Percentiles rank a stretch among this genome's conserved stretches.
Conservation (phyloP, 2,113 vertebrate genomes). For the Dipodomys merriami region DNA sequence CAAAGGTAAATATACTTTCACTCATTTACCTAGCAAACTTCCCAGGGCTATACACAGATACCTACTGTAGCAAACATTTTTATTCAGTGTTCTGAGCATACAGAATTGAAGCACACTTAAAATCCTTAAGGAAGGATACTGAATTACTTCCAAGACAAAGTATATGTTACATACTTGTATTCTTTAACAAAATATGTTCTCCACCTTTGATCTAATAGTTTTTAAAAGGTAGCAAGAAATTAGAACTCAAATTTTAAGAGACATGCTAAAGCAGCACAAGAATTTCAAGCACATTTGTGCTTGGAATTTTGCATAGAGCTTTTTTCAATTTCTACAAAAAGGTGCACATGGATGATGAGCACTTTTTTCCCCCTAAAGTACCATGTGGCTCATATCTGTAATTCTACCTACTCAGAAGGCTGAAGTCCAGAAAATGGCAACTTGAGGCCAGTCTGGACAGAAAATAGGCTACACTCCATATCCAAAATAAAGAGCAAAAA, state of each 20-base stretch:
- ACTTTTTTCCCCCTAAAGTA: background rate
- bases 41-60: background rate
- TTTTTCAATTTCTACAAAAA: constrained; percentile 7
- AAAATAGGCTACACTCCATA: too few species aligned
- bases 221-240: constrained; percentile 41
- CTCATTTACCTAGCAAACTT: constrained; percentile 41
- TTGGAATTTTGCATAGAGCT: too few species aligned
- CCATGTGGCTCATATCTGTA: too few species aligned
- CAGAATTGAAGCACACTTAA: constrained; percentile 2
- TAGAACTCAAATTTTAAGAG: constrained; percentile 9
- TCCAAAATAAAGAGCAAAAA: too few species aligned
- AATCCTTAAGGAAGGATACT: constrained; percentile 17
- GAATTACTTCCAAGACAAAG: background rate
- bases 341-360: background rate
- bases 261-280: background rate
- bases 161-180: background rate
- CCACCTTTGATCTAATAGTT: background rate
- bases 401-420: too few species aligned
- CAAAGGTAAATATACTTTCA: background rate
- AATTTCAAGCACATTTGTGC: background rate
- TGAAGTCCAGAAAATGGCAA: too few species aligned
- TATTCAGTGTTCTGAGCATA: background rate
- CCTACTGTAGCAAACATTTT: constrained; percentile 2
- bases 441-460: too few species aligned
- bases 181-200: constrained; percentile 51